Evolutionary conservation across 2,888 invertebrate species (phyloP).

Genomic region (Tanytarsus gracilentus): DNA sequence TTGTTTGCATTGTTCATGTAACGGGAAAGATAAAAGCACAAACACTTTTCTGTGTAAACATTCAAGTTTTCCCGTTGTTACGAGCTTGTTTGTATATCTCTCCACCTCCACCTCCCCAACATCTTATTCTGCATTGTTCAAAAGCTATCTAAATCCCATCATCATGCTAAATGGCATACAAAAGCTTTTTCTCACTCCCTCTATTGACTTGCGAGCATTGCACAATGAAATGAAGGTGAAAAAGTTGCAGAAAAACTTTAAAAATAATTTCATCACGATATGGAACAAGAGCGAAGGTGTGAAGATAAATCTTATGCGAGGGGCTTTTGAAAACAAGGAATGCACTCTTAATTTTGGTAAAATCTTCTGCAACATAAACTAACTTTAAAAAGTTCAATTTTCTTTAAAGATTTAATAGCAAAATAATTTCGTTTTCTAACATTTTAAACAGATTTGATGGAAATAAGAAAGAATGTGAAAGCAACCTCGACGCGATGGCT

Average conservation of each 20-base stretch:
- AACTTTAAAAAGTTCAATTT: too few species aligned
- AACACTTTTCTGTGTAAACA: background rate
- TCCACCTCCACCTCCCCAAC: background rate
- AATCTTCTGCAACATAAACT: too few species aligned
- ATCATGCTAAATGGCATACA: conserved; percentile 14
- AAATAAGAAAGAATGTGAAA: too few species aligned
- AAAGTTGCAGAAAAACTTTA: too few species aligned
- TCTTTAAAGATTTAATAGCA: too few species aligned
- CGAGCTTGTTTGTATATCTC: background rate
- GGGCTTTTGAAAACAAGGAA: too few species aligned
- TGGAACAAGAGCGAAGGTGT: too few species aligned
- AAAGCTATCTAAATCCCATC: conserved; percentile 21
- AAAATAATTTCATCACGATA: too few species aligned
- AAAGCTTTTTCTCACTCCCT: background rate
- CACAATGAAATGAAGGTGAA: background rate
- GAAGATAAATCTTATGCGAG: too few species aligned
- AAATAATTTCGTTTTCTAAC: too few species aligned
- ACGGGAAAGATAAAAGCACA: background rate
- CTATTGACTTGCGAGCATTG: background rate
- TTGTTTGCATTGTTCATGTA: conserved; percentile 13
- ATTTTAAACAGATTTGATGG: background rate
- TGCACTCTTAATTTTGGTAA: too few species aligned
- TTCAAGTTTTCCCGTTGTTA: background rate
- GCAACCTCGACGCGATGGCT: too few species aligned
- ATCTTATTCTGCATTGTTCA: background rate